A percentile compares a stretch with the other conserved stretches of the same genome.
These are phyloP conservation scores for Tinamus major DNA, from an alignment of 2,797 vertebrate genomes.

Conservation along the genomic window DNA sequence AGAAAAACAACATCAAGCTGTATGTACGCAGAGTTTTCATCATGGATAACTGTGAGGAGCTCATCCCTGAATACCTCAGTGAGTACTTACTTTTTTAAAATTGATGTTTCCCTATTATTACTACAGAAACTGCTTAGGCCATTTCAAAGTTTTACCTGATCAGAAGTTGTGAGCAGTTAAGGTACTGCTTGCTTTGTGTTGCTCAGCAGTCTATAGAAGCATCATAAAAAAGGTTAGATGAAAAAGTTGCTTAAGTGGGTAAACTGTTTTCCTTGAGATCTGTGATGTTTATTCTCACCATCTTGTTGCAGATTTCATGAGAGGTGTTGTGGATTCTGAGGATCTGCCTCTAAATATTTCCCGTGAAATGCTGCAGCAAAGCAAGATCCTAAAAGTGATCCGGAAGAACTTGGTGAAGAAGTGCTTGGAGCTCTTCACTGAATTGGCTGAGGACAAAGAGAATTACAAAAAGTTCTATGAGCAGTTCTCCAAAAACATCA, in stretches of 20 bases:
- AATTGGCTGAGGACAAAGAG: conserved; percentile 91
- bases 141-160: fast-evolving
- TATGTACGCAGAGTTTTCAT: conserved; percentile 97
- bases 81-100: conserved; percentile 66
- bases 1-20: conserved; percentile 94
- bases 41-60: conserved; percentile 98
- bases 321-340: conserved; percentile 94
- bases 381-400: conserved; percentile 97
- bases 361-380: conserved; percentile 97
- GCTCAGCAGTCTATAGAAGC: fast-evolving
- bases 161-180: fast-evolving
- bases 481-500: conserved; percentile 94
- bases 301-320: conserved; percentile 86
- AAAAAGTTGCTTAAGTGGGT: fast-evolving
- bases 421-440: conserved; percentile 92
- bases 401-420: conserved; percentile 98
- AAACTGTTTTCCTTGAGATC: fast-evolving
- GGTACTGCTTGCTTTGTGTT: fast-evolving
- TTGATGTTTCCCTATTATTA: fast-evolving
- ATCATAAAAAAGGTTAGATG: fast-evolving
- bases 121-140: fast-evolving
- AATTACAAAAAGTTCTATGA: conserved; percentile 95
- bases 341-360: conserved; percentile 96
- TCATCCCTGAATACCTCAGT: conserved; percentile 97
- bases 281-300: fast-evolving